Conservation (phyloP, 2,888 invertebrate genomes). For the Hypolimnas misippus region DNA sequence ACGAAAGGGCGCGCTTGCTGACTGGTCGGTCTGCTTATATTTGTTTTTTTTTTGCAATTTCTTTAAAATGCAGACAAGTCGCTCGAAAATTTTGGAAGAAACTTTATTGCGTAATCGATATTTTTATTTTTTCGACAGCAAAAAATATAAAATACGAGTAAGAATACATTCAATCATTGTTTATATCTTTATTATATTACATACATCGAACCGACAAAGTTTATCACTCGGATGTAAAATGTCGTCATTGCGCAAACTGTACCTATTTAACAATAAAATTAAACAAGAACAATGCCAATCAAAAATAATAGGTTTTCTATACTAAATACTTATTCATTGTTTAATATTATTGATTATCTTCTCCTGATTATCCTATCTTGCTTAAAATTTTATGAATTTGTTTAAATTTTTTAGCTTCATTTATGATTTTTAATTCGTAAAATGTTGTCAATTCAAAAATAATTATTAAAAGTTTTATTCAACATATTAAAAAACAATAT, state of each 20-base stretch:
- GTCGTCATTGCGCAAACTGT: slow-evolving; percentile 77
- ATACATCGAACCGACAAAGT: slow-evolving; percentile 76
- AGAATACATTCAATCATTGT: background rate
- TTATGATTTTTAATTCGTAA: no score
- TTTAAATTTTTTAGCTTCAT: no score
- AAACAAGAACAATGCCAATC: slow-evolving; percentile 26
- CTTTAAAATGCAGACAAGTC: slow-evolving; percentile 56
- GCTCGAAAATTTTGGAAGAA: slow-evolving; percentile 7
- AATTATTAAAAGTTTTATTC: no score
- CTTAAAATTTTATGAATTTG: no score
- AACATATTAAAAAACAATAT: no score
- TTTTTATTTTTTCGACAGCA: background rate
- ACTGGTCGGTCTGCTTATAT: slow-evolving; percentile 66
- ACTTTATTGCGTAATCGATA: background rate
- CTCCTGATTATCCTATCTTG: no score
- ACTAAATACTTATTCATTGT: no score
- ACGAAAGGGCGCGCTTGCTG: slow-evolving; percentile 50
- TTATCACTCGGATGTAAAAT: slow-evolving; percentile 80
- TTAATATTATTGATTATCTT: no score
- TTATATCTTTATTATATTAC: slow-evolving; percentile 24
- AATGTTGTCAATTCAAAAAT: no score
- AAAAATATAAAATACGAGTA: no score
- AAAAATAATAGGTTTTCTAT: background rate
- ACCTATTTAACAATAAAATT: slow-evolving; percentile 25
- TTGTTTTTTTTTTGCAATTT: slow-evolving; percentile 75